Evolutionary conservation across 2,888 invertebrate species (phyloP).

Genomic region (Eupsilia transversa): DNA sequence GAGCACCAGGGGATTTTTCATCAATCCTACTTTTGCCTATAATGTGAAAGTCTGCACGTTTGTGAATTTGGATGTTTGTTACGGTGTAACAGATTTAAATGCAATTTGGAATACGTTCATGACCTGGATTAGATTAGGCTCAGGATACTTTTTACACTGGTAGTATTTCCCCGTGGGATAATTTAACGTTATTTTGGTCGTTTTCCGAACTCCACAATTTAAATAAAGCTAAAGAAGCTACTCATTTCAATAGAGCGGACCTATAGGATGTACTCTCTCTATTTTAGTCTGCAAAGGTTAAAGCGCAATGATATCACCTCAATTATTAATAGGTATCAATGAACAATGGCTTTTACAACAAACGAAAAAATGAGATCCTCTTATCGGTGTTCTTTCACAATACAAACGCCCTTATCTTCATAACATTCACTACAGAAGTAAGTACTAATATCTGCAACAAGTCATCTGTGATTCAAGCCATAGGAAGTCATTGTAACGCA

Average conservation of each 20-base stretch:
- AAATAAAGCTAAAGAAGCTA: background rate
- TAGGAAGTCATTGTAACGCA: constrained; percentile 27
- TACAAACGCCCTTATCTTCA: constrained; percentile 37
- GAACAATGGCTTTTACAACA: constrained; percentile 15
- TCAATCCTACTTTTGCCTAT: background rate
- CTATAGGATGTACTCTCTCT: background rate
- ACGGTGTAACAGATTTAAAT: background rate
- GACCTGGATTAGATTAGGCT: background rate
- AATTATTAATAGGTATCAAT: constrained; percentile 7
- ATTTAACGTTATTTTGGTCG: background rate
- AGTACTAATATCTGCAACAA: constrained; percentile 20
- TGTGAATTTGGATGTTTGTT: constrained; percentile 1
- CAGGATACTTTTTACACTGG: background rate
- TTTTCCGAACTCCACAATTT: background rate
- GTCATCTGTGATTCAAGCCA: constrained; percentile 27
- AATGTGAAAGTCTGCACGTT: background rate
- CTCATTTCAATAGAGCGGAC: background rate
- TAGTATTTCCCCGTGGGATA: background rate
- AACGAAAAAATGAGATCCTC: constrained; percentile 19
- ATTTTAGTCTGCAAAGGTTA: background rate
- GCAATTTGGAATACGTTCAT: constrained; percentile 8
- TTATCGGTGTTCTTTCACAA: constrained; percentile 19
- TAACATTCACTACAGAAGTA: constrained; percentile 27
- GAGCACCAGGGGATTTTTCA: background rate
- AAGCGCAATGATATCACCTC: background rate